Evolutionary conservation across 2,797 vertebrate species (phyloP).

Genomic region (Hapalemur alaotrensis): DNA sequence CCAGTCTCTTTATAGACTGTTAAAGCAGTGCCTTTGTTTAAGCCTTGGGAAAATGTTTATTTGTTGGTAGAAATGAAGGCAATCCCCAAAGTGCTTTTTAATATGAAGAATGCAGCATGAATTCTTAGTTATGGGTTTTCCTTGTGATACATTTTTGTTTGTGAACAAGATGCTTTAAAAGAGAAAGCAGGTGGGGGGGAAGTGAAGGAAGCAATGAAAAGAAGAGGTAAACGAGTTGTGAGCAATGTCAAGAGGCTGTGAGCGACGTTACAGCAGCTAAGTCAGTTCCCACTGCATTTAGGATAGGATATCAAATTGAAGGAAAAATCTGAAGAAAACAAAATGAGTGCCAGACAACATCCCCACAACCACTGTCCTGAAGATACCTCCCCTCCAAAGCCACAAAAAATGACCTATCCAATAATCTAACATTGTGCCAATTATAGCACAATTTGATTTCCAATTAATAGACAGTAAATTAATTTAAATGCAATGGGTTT

Average conservation of each 20-base stretch:
- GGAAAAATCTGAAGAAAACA: slow-evolving; percentile 44
- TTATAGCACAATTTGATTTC: background rate
- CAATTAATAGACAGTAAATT: slow-evolving; percentile 12
- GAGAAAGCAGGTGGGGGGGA: slow-evolving; percentile 40
- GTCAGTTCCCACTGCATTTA: slow-evolving; percentile 59
- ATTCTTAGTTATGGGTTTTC: slow-evolving; percentile 61
- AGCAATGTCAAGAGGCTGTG: slow-evolving; percentile 15
- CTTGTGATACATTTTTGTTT: slow-evolving; percentile 53
- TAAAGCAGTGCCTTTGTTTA: slow-evolving; percentile 61
- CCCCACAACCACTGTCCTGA: background rate
- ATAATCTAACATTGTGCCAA: slow-evolving; percentile 34
- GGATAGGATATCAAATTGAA: slow-evolving; percentile 42
- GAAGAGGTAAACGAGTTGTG: slow-evolving; percentile 53
- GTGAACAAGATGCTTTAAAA: slow-evolving; percentile 52
- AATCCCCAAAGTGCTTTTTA: slow-evolving; percentile 62
- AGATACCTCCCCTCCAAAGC: background rate
- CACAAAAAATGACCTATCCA: background rate
- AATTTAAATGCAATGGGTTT: slow-evolving; percentile 24
- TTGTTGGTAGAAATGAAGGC: slow-evolving; percentile 67
- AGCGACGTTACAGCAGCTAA: slow-evolving; percentile 39
- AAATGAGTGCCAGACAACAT: background rate
- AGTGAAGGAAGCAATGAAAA: slow-evolving; percentile 46
- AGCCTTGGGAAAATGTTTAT: slow-evolving; percentile 67
- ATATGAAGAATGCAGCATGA: slow-evolving; percentile 51
- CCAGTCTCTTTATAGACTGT: slow-evolving; percentile 53